Percentiles rank a stretch among this genome's conserved stretches.
These are phyloP conservation scores for Molanna angustata DNA, from an alignment of 2,888 invertebrate genomes.

Conservation along the genomic window DNA sequence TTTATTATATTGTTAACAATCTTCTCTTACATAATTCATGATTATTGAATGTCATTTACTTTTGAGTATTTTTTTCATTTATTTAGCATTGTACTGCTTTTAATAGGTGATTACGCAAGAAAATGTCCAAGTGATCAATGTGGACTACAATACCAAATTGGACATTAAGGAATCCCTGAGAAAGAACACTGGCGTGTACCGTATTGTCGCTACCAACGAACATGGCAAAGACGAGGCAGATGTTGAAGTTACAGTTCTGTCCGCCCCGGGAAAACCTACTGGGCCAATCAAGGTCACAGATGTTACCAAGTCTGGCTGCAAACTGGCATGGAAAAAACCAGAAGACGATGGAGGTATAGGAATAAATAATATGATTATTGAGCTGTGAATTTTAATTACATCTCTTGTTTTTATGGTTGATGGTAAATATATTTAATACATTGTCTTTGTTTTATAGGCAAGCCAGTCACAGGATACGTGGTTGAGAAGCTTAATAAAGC, in stretches of 20 bases:
- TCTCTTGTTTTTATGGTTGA: no score
- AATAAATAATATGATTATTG: not conserved
- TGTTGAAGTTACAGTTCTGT: conserved; percentile 85
- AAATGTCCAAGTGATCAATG: conserved; percentile 74
- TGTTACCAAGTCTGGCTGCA: conserved; percentile 86
- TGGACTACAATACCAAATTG: conserved; percentile 88
- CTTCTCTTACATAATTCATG: conserved; percentile 7
- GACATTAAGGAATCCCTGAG: conserved; percentile 75
- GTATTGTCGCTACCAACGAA: conserved; percentile 84
- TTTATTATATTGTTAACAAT: no score
- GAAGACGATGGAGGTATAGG: conserved; percentile 84
- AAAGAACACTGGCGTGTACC: conserved; percentile 87
- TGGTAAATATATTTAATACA: no score
- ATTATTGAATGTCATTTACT: conserved; percentile 32
- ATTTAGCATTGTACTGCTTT: no score
- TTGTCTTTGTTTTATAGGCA: conserved; percentile 43
- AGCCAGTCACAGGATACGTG: conserved; percentile 87
- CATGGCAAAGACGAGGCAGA: conserved; percentile 92
- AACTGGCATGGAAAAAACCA: conserved; percentile 90
- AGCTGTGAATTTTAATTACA: no score
- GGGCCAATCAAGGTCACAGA: conserved; percentile 88
- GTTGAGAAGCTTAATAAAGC: conserved; percentile 92
- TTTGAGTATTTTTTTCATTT: not conserved
- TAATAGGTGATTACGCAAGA: conserved; percentile 65
- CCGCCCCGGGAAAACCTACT: conserved; percentile 81